Evolutionary conservation across 1,140 invertebrate species (phyloP), one percentile per base, ranked within the genome.

Genomic region (Caligus rogercresseyi): DNA sequence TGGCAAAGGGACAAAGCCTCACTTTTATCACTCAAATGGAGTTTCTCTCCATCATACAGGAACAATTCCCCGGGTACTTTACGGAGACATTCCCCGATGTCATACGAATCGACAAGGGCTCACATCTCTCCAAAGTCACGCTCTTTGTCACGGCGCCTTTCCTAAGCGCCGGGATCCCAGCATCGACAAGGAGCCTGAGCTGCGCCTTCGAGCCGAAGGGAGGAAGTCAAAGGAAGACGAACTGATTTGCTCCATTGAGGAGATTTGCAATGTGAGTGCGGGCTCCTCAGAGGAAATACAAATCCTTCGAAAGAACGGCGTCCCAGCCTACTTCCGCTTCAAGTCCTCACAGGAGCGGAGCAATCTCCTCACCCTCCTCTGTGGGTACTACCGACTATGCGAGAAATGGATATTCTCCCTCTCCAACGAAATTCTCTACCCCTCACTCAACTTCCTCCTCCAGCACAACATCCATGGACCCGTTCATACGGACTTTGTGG

Each of bases 301-400:
- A 60, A 26, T 60, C 16, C n/a, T 25, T 2, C 23, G 57, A n/a
- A 60, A 60, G 20, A 60, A 60, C n/a, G 57, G 57, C 1, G 43
- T 60, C 14, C 57, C 57, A 19, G 21, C 16, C 14, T 60, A 60
- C 21, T 18, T 60, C 20, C 21, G 2, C 3, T 18, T 60, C 20
- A 60, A 60, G 16, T 26, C 23, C 2, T 18, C 18, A 24, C 2
- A 18, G 2, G 57, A 26, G 16, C 16, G 15, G 14, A 14, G 21
- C n/a, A 18, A 21, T 25, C 18, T 60, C 16, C n/a, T 60, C 2
- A 60, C 24, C 16, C n/a, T 19, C 3, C 18, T 60, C n/a, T 26
- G 57, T 43, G 23, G 23, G n/a, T 60, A 60, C 21, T 60, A 60
- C 19, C 23, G 57, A n/a, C 23, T 60, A 2, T 60, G 57, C n/a